These are phyloP conservation scores for Drosophila takahashii DNA, from an alignment of 1,140 invertebrate genomes.

Conservation along the genomic window DNA sequence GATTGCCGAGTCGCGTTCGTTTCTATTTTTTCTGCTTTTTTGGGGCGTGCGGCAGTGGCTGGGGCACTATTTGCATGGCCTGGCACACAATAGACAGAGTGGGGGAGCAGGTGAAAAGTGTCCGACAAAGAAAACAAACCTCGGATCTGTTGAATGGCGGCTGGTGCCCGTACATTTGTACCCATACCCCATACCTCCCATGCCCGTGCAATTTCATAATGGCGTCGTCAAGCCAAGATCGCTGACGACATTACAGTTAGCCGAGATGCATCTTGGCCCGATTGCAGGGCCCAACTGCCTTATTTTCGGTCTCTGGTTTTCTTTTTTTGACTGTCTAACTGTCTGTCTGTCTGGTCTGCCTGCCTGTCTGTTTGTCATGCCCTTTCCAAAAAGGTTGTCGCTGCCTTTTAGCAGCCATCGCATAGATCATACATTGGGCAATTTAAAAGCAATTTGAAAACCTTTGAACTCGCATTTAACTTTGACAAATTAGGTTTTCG, in stretches of 20 bases:
- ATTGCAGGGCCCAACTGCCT: slow-evolving; percentile 44
- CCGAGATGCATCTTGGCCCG: slow-evolving; percentile 59
- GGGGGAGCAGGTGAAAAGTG: slow-evolving; percentile 75
- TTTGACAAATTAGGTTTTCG: slow-evolving; percentile 3
- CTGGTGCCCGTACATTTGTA: not conserved
- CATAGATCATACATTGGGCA: slow-evolving; percentile 42
- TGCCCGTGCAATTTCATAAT: slow-evolving; percentile 70
- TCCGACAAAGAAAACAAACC: slow-evolving; percentile 71
- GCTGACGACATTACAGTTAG: slow-evolving; percentile 78
- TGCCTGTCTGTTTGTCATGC: slow-evolving; percentile 49
- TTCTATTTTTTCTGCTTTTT: slow-evolving; percentile 25
- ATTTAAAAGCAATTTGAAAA: slow-evolving; percentile 52
- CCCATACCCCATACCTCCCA: not conserved
- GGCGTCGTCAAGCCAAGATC: slow-evolving; percentile 68
- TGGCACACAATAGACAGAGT: slow-evolving; percentile 49
- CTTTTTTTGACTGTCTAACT: slow-evolving; percentile 13
- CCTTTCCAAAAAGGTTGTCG: slow-evolving; percentile 61
- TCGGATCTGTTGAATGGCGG: slow-evolving; percentile 54
- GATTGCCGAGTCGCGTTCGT: slow-evolving; percentile 42
- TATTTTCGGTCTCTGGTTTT: slow-evolving; percentile 27
- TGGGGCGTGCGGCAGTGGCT: slow-evolving; percentile 37
- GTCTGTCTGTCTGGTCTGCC: slow-evolving; percentile 16
- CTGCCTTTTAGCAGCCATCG: slow-evolving; percentile 37
- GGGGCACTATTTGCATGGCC: slow-evolving; percentile 64
- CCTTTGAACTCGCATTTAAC: slow-evolving; percentile 33